Evolutionary conservation across 1,140 invertebrate species (phyloP).

Genomic region (roundworm (Caenorhabditis elegans)): DNA sequence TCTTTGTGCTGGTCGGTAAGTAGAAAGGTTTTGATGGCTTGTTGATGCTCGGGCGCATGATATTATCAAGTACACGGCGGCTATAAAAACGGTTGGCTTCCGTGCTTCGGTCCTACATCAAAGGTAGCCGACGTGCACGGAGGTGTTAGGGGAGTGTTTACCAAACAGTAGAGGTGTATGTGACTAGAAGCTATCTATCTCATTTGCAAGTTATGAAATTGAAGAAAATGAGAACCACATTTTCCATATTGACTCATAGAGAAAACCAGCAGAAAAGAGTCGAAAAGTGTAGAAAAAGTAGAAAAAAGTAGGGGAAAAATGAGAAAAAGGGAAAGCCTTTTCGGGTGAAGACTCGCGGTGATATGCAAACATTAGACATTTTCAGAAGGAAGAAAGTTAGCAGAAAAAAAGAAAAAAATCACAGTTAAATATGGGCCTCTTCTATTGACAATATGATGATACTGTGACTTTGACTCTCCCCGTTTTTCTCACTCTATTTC

Average conservation of each 20-base stretch:
- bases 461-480: background rate
- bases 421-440: background rate
- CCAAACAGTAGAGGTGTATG: slow-evolving; percentile 11
- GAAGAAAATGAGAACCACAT: too few relatives aligned
- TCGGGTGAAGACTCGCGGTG: background rate
- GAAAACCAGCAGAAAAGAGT: background rate
- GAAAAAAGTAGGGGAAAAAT: background rate
- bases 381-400: slow-evolving; percentile 27
- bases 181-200: too few relatives aligned
- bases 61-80: slow-evolving; percentile 15
- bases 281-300: background rate
- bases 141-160: slow-evolving; percentile 11
- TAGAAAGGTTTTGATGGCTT: slow-evolving; percentile 15
- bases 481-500: background rate
- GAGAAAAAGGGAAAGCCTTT: background rate
- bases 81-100: slow-evolving; percentile 26
- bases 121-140: slow-evolving; percentile 16
- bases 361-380: background rate
- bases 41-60: slow-evolving; percentile 8
- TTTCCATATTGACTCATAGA: too few relatives aligned
- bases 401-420: background rate
- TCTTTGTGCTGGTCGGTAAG: slow-evolving; percentile 15
- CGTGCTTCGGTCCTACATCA: slow-evolving; percentile 11
- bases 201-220: too few relatives aligned
- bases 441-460: background rate